A percentile compares a stretch with the other conserved stretches of the same genome.
Evolutionary conservation across 2,888 invertebrate genomes (phyloP).

Genomic region (Zonitis immaculata): DNA sequence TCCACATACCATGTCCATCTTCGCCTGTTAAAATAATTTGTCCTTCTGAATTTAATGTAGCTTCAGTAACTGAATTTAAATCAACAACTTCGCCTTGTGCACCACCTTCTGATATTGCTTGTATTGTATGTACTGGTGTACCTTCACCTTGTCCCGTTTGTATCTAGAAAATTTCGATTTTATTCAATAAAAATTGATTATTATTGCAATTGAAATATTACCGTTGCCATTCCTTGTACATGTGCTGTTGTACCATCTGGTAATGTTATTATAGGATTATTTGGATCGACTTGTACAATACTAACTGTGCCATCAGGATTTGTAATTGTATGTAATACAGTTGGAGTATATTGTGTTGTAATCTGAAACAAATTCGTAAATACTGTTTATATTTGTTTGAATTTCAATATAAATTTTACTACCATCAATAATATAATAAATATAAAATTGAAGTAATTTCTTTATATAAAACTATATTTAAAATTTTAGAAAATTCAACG

Average conservation of each 20-base stretch:
- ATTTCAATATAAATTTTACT: too few relatives aligned
- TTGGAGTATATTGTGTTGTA: constrained; percentile 73
- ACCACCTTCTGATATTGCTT: constrained; percentile 72
- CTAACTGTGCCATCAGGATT: constrained; percentile 96
- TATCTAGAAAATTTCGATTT: constrained; percentile 48
- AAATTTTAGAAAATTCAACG: too few relatives aligned
- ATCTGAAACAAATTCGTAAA: constrained; percentile 46
- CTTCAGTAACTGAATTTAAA: constrained; percentile 83
- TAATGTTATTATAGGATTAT: constrained; percentile 89
- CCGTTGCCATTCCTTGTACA: constrained; percentile 73
- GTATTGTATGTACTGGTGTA: constrained; percentile 60
- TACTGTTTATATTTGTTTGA: too few relatives aligned
- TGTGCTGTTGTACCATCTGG: constrained; percentile 95
- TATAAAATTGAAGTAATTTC: too few relatives aligned
- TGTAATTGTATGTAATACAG: constrained; percentile 91
- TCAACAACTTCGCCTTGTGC: constrained; percentile 80
- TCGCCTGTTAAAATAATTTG: constrained; percentile 94
- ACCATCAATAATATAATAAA: too few relatives aligned
- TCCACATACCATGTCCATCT: constrained; percentile 77
- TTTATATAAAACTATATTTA: too few relatives aligned
- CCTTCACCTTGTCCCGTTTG: constrained; percentile 60
- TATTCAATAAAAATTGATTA: not conserved
- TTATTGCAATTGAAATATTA: constrained; percentile 15
- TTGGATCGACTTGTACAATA: constrained; percentile 91
- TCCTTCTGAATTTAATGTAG: constrained; percentile 85